A percentile compares a stretch with the other conserved stretches of the same genome.
phyloP scores from a whole-genome alignment of 2,113 vertebrate genomes.

The Lepidothrix coronata region DNA sequence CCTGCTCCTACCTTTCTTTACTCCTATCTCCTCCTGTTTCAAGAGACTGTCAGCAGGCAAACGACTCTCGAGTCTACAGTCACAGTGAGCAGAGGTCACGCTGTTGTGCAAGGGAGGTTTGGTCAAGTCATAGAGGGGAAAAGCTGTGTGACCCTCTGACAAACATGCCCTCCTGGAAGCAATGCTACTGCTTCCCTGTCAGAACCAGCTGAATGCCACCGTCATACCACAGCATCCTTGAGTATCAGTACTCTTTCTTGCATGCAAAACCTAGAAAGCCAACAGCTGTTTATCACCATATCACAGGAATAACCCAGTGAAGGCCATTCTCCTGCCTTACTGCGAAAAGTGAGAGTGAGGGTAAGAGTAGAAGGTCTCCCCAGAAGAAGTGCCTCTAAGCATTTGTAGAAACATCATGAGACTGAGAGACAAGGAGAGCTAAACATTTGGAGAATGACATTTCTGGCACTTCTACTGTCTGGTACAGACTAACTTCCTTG shows the following conservation, averaged over 20 bases:
- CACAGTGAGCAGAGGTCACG: rapidly evolving
- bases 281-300: not conserved
- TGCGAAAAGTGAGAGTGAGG: not conserved
- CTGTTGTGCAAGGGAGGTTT: not conserved
- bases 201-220: not conserved
- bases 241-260: not conserved
- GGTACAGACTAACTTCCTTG: not conserved
- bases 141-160: not conserved
- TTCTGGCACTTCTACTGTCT: not conserved
- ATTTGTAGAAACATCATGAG: not conserved
- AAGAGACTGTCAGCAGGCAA: not conserved
- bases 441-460: not conserved
- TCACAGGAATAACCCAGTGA: not conserved
- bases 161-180: not conserved
- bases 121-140: not conserved
- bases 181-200: not conserved
- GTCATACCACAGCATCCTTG: rapidly evolving
- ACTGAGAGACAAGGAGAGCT: not conserved
- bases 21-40: not conserved
- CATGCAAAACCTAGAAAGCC: not conserved
- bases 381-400: not conserved
- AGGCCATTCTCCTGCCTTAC: not conserved
- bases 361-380: not conserved
- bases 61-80: not conserved
- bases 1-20: not conserved